Base-by-base conservation (phyloP, 1,140 invertebrate species). In the Trachelipus rathkii region DNA sequence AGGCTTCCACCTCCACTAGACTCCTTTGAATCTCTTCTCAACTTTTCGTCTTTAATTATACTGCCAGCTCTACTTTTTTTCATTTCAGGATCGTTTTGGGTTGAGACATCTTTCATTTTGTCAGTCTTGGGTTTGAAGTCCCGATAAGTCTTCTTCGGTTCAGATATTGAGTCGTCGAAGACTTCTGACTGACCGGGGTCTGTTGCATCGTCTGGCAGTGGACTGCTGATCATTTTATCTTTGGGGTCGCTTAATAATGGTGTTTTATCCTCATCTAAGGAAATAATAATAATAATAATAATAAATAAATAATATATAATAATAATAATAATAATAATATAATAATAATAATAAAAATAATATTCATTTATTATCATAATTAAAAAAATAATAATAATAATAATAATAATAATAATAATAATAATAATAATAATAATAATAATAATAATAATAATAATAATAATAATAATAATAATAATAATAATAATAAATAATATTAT, bases 171-270 rank as follows among this genome's bases (percentile, higher is more conserved):
- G 46, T 81, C 80, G 10, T 81, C 80, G 33, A 81, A 81, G 4
- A 81, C 80, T 46, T 81, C 80, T n/a, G 80, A 81, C 21, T 75
- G 80, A 10, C 77, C 80, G 5, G 77, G 76, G 33, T 81, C 80
- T 2, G 80, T 81, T 19, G 74, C 50, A 71, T 81, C 80, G 44
- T 81, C 80, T 7, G 77, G 77, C 60, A 73, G 76, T 10, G 77
- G 77, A 10, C 80, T 78, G 1, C 76, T 75, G 15, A 72, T 69
- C 71, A 70, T 76, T 19, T 21, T 60, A 6, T 53, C 24, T 0
- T 53, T 44, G 5, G 60, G 53, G 15, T 77, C 75, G 19, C n/a
- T n/a, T 9, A 71, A 50, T 3, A 43, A n/a, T 1, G 70, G 70
- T 9, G 10, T n/a, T 71, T 23, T 71, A n/a, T 43, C 10, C 24